Conservation (phyloP, 2,113 vertebrate genomes). For the Colaptes auratus region DNA sequence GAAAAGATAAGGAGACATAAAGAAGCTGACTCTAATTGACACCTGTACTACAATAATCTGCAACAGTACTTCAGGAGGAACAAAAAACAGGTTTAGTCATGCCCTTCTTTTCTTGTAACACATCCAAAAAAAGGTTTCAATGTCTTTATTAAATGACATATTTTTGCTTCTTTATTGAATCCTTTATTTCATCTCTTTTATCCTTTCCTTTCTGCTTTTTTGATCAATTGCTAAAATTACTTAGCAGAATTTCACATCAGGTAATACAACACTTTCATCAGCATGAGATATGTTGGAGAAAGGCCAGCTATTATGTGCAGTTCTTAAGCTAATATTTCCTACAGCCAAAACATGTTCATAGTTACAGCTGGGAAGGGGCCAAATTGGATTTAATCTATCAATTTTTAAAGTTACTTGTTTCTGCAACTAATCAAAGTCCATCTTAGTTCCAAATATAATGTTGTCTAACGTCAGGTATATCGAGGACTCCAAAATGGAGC, state of each 20-base stretch:
- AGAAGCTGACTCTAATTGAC: conserved; percentile 41
- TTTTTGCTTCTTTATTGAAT: conserved; percentile 7
- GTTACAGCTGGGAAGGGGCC: background rate
- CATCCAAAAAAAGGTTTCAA: background rate
- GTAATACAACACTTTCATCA: background rate
- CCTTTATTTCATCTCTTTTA: background rate
- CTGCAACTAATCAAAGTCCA: background rate
- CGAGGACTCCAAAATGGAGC: background rate
- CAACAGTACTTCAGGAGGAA: conserved; percentile 6
- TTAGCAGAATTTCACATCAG: background rate
- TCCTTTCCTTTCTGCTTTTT: background rate
- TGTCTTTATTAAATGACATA: conserved; percentile 12
- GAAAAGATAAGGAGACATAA: conserved; percentile 24
- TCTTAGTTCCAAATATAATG: background rate
- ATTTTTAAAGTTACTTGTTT: background rate
- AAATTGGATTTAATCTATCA: background rate
- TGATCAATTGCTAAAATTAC: conserved; percentile 13
- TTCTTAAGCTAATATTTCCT: background rate
- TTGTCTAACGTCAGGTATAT: background rate
- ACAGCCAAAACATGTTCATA: background rate
- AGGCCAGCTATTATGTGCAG: background rate
- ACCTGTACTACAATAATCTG: conserved; percentile 26
- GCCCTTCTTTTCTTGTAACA: background rate
- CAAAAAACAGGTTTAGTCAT: conserved; percentile 30
- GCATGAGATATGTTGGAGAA: background rate